phyloP scores from a whole-genome alignment of 2,888 invertebrate genomes.

The Eurytoma californica region DNA sequence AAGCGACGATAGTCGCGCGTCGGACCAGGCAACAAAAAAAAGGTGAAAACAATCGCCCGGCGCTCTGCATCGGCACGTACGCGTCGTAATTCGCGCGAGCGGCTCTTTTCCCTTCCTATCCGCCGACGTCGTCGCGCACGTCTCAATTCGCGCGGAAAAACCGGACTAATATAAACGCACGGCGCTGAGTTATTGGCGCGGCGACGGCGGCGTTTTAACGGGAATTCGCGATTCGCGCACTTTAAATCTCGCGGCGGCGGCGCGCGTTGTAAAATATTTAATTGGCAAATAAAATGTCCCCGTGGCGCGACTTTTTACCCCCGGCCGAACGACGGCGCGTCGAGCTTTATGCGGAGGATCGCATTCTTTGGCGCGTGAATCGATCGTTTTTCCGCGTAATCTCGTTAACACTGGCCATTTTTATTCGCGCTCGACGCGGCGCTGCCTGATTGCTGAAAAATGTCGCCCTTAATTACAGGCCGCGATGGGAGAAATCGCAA shows the following conservation, averaged over 20 bases:
- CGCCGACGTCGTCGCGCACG: background rate
- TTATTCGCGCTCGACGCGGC: no score
- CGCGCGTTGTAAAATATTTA: slow-evolving; percentile 28
- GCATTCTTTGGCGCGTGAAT: background rate
- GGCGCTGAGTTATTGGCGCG: slow-evolving; percentile 16
- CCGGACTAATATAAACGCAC: slow-evolving; percentile 21
- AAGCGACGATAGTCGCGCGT: no score
- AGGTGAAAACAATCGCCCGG: no score
- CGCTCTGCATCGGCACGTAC: slow-evolving; percentile 3
- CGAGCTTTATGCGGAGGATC: background rate
- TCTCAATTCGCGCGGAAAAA: slow-evolving; percentile 25
- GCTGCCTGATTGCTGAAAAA: no score
- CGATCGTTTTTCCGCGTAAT: no score
- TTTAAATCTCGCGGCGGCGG: slow-evolving; percentile 13
- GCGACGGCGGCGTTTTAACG: slow-evolving; percentile 9
- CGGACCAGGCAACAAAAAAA: no score
- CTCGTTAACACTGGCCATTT: no score
- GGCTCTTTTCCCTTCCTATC: background rate
- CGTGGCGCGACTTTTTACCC: background rate
- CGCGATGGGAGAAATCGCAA: no score
- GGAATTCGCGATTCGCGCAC: slow-evolving; percentile 20
- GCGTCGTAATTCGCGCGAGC: background rate
- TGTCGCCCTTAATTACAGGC: no score
- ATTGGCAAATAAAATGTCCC: slow-evolving; percentile 43
- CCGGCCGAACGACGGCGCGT: background rate